A percentile compares a stretch with the other conserved stretches of the same genome.
phyloP scores from a whole-genome alignment of 2,113 vertebrate species.

The Anas platyrhynchos region DNA sequence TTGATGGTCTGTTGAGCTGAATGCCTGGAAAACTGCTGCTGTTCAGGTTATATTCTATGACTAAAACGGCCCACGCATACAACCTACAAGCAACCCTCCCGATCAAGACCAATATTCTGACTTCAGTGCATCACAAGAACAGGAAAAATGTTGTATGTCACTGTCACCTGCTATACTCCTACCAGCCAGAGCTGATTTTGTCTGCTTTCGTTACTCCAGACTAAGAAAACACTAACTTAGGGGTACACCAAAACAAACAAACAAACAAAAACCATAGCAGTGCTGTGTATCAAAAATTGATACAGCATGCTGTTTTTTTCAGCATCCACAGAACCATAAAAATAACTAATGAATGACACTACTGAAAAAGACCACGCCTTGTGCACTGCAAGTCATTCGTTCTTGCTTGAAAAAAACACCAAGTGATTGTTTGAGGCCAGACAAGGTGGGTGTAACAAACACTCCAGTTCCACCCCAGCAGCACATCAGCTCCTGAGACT shows the following conservation, averaged over 20 bases:
- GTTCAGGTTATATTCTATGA: not conserved
- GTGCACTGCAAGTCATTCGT: accelerated
- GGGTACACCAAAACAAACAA: no score
- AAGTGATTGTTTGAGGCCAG: not conserved
- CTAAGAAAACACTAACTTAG: not conserved
- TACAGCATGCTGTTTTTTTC: no score
- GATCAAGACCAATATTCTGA: not conserved
- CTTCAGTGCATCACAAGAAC: not conserved
- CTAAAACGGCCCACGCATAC: accelerated
- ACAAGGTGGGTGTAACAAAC: not conserved
- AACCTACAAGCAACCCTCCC: not conserved
- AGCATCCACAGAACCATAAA: not conserved
- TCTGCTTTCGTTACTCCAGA: not conserved
- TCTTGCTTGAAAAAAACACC: not conserved
- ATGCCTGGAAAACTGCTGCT: not conserved
- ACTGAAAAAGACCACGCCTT: accelerated
- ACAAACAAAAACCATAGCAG: not conserved
- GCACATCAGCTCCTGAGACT: not conserved
- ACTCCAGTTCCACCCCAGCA: not conserved
- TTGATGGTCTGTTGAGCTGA: not conserved
- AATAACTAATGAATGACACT: not conserved
- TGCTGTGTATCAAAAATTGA: no score
- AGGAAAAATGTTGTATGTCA: not conserved
- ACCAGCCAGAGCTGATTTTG: not conserved
- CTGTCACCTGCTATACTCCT: not conserved